phyloP scores from a whole-genome alignment of 2,888 invertebrate genomes.

The Tortrix viridana region DNA sequence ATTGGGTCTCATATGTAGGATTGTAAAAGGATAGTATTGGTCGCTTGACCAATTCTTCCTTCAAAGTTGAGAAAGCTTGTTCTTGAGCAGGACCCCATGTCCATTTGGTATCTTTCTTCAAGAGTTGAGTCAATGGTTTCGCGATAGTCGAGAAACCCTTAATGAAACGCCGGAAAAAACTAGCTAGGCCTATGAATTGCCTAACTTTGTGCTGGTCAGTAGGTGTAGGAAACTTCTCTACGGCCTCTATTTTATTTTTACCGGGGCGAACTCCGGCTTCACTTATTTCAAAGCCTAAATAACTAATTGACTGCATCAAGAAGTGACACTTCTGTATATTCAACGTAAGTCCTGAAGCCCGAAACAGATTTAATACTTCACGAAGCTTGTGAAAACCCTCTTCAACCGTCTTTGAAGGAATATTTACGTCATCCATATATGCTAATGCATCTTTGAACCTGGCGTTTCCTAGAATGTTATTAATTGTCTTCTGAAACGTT shows the following conservation, averaged over 20 bases:
- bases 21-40: too few relatives aligned
- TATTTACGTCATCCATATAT: slow-evolving; percentile 40
- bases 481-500: slow-evolving; percentile 29
- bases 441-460: slow-evolving; percentile 30
- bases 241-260: slow-evolving; percentile 29
- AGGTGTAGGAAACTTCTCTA: slow-evolving; percentile 26
- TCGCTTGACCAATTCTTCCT: too few relatives aligned
- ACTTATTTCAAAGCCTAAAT: slow-evolving; percentile 34
- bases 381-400: slow-evolving; percentile 30
- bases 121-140: slow-evolving; percentile 1
- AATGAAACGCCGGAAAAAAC: slow-evolving; percentile 34
- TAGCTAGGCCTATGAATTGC: slow-evolving; percentile 31
- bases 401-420: slow-evolving; percentile 28
- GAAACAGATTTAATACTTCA: slow-evolving; percentile 19
- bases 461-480: slow-evolving; percentile 26
- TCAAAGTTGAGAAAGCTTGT: too few relatives aligned
- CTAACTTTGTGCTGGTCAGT: slow-evolving; percentile 28
- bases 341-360: slow-evolving; percentile 23
- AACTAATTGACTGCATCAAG: slow-evolving; percentile 12
- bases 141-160: slow-evolving; percentile 31
- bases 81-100: neutral
- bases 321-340: slow-evolving; percentile 34
- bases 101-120: slow-evolving; percentile 10
- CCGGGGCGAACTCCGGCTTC: slow-evolving; percentile 22
- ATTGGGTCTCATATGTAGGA: too few relatives aligned